These are phyloP conservation scores for Euproctis similis DNA, from an alignment of 2,888 invertebrate species.

Conservation along the genomic window DNA sequence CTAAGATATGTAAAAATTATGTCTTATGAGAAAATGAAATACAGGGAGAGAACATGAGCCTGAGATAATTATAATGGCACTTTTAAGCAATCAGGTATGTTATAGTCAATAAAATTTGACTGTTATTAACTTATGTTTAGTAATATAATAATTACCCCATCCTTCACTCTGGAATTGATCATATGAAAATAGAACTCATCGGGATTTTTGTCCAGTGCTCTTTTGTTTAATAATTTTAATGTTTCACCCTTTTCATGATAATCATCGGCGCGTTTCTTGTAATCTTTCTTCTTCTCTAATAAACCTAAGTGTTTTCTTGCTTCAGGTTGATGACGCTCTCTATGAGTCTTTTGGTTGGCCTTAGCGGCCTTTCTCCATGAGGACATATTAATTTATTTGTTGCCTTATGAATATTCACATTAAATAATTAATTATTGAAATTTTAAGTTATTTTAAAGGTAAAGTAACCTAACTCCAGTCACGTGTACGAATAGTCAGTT, in stretches of 20 bases:
- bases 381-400: constrained; percentile 82
- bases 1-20: too few species aligned
- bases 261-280: constrained; percentile 84
- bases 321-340: constrained; percentile 90
- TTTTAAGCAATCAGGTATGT: too few species aligned
- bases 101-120: too few species aligned
- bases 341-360: constrained; percentile 87
- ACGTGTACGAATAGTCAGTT: too few species aligned
- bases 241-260: constrained; percentile 88
- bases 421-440: background rate
- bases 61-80: too few species aligned
- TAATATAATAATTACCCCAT: constrained; percentile 70
- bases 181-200: constrained; percentile 99
- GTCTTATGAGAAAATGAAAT: too few species aligned
- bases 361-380: constrained; percentile 93
- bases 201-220: constrained; percentile 94
- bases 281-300: constrained; percentile 93
- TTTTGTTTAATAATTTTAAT: constrained; percentile 85
- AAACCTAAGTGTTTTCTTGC: constrained; percentile 85
- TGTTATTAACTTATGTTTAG: too few species aligned
- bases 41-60: too few species aligned
- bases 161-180: constrained; percentile 87
- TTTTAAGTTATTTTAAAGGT: too few species aligned
- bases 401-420: too few species aligned
- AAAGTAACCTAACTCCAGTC: too few species aligned